Percentiles rank a stretch among this genome's conserved stretches.
Conservation (phyloP, 2,113 vertebrate species). For the Zosterops borbonicus region DNA sequence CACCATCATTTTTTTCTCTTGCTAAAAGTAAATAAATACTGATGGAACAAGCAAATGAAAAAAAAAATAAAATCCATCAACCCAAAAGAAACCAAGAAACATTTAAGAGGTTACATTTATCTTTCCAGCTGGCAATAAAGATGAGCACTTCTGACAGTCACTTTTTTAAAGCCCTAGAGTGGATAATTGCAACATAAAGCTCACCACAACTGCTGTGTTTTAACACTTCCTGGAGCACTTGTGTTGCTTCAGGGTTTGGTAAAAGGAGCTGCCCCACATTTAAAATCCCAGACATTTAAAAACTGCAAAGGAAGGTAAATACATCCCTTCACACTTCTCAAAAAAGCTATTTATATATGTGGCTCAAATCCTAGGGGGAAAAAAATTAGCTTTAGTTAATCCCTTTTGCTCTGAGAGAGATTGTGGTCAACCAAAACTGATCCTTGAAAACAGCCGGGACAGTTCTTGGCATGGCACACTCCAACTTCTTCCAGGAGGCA, state of each 20-base stretch:
- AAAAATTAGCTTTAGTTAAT: neutral
- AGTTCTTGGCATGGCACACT: neutral
- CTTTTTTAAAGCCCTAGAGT: neutral
- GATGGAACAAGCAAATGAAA: neutral
- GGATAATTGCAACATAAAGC: neutral
- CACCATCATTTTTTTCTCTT: neutral
- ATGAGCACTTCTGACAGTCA: neutral
- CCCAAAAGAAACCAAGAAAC: neutral
- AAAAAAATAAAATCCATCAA: neutral
- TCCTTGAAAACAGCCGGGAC: neutral
- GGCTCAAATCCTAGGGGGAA: neutral
- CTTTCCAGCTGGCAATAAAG: neutral
- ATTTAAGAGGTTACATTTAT: neutral
- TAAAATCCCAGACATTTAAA: neutral
- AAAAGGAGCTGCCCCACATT: neutral
- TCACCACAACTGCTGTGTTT: neutral
- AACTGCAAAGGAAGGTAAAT: neutral
- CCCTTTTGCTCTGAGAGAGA: neutral
- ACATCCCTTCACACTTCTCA: neutral
- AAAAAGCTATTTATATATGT: neutral
- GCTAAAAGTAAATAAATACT: neutral
- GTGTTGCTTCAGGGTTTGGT: neutral
- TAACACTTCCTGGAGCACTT: neutral
- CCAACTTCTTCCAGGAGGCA: neutral
- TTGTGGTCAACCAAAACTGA: neutral